Conservation (phyloP, 2,113 vertebrate species). For the Columba livia region DNA sequence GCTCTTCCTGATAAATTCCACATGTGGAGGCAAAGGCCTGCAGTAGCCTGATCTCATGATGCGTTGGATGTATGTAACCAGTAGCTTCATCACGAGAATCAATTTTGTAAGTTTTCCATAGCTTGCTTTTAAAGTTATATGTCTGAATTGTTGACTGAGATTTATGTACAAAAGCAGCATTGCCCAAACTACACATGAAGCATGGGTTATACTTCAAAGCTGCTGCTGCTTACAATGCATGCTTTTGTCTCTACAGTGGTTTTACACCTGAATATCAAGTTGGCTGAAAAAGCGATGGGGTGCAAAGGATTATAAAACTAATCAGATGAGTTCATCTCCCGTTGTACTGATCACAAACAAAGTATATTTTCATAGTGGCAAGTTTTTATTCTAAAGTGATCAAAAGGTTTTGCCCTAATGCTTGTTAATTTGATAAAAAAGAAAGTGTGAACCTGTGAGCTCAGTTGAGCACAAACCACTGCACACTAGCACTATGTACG, state of each 20-base stretch:
- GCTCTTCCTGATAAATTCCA: conserved; percentile 41
- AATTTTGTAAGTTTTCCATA: background rate
- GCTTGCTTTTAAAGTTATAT: background rate
- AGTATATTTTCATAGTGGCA: background rate
- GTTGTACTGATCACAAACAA: background rate
- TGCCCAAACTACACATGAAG: background rate
- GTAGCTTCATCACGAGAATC: background rate
- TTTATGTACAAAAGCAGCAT: background rate
- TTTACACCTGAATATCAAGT: conserved; percentile 37
- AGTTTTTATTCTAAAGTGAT: background rate
- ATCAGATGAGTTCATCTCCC: background rate
- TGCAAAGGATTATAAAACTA: background rate
- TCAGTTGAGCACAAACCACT: background rate
- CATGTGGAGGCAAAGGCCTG: background rate
- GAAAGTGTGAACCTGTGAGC: background rate
- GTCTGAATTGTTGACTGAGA: background rate
- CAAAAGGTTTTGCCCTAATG: background rate
- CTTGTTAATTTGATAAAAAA: background rate
- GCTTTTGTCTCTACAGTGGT: conserved; percentile 16
- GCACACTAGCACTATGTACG: rapidly evolving
- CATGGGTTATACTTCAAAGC: conserved; percentile 12
- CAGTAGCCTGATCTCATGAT: background rate
- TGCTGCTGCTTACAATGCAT: background rate
- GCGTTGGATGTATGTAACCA: background rate
- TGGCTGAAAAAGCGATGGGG: background rate